Base-by-base conservation (phyloP, 2,797 vertebrate genomes). In the Onychomys arenicola region DNA sequence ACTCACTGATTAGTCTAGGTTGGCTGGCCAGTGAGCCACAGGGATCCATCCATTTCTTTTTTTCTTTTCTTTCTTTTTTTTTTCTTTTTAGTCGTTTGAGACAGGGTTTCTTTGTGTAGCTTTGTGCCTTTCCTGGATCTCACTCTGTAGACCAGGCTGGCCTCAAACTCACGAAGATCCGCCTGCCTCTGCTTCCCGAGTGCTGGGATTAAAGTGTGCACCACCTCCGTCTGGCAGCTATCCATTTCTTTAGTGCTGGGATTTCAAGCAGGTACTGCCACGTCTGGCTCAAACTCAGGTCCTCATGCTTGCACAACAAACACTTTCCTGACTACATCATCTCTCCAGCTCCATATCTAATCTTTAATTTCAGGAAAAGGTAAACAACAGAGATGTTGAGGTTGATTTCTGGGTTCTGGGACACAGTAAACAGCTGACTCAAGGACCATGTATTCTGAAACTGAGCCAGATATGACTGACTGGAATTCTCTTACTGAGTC, bases 281-380 rank as follows among this genome's bases (percentile, higher is more conserved):
- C 29, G 27, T 46, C 75, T 46, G 43, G 69, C 25, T 37, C 69
- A 21, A 71, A 71, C 34, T 69, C 34, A 57, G 78, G 52, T 37
- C 34, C 21, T 59, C 55, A 59, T 25, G 34, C n/a, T 25, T 81
- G 55, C 34, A 59, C 78, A 81, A 10, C 55, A 27, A 37, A 81
- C 52, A 25, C 34, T 59, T 81, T 57, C 37, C 59, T 29, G 57
- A 32, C 61, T 46, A 9, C 25, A 63, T 32, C 40, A 84, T 43
- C 57, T 63, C n/a, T 17, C 12, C 37, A 85, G 83, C 83, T 92
- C 49, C 9, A 77, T 57, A 84, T 86, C 71, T 91, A 59, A 88
- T 93, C 88, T 34, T 83, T 86, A 95, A 92, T n/a, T 92, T 52
- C 69, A 90, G 52, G 61, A 95, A 96, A 95, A 88, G 85, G 40